Evolutionary conservation across 2,888 invertebrate genomes (phyloP), one percentile per base, ranked within the genome.

Genomic region (Argyra leucocephala): DNA sequence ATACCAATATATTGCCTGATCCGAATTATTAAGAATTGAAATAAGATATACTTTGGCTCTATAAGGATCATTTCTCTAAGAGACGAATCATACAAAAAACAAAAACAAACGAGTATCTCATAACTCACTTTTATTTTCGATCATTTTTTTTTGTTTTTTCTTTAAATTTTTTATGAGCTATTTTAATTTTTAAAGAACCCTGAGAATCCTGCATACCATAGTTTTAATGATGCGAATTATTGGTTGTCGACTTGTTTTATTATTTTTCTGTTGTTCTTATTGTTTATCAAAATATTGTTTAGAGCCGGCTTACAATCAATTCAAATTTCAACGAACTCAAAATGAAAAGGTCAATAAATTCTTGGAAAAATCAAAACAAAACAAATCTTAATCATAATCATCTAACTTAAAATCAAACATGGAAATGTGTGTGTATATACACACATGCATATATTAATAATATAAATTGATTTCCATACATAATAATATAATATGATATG

Each of bases 261-360:
- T 26, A 31, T 4, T 31, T 12, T 31, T 31, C 12, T 12, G 7
- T 31, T 12, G 31, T 12, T 26, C 26, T 6, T 6, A 31, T 31
- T n/a, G n/a, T n/a, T n/a, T n/a, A n/a, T n/a, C n/a, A n/a, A n/a
- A n/a, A n/a, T n/a, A n/a, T n/a, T 31, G 31, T 12, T 10, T 31
- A 2, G 3, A 10, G 18, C 48, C 15, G 48, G 5, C 15, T 12
- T 18, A 48, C 48, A 48, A 48, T 12, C 48, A 48, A 48, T 31
- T 31, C 10, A 48, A 48, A 48, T 48, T 48, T 48, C 48, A 48
- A 48, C 48, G 48, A 48, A 48, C 48, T 48, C 37, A 9, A 15
- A 48, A n/a, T 48, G 48, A 48, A 48, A 48, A 48, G 48, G 48
- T 48, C 48, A 48, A 48, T 48, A 48, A 48, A 48, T 48, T 48